Evolutionary conservation across 2,113 vertebrate genomes (phyloP).

Genomic region (Ailurus styani): DNA sequence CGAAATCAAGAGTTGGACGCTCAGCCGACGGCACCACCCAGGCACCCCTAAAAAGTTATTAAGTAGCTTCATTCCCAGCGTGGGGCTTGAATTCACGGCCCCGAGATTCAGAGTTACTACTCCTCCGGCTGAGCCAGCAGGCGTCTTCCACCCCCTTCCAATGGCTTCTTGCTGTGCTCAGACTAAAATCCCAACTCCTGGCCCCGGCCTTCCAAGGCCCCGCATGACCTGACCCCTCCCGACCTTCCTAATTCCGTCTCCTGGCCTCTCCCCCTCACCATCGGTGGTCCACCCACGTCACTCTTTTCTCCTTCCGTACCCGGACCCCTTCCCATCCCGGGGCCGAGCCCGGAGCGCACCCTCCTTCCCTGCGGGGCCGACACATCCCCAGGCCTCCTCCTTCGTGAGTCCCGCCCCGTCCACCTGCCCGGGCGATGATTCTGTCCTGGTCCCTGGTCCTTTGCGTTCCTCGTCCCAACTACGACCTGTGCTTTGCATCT

Average conservation of each 20-base stretch:
- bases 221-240: background rate
- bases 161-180: background rate
- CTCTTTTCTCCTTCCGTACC: background rate
- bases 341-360: background rate
- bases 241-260: background rate
- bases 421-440: background rate
- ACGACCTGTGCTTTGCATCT: background rate
- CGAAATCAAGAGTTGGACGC: background rate
- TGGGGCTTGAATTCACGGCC: background rate
- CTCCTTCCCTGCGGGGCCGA: background rate
- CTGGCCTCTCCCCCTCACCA: fast-evolving
- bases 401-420: background rate
- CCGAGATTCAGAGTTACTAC: background rate
- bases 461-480: background rate
- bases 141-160: background rate
- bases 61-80: background rate
- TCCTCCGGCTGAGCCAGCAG: background rate
- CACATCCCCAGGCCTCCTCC: background rate
- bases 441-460: background rate
- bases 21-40: background rate
- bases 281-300: background rate
- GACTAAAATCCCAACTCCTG: background rate
- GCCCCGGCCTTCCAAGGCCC: background rate
- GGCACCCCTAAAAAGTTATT: background rate
- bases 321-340: background rate